Conservation (phyloP, 2,888 invertebrate genomes). For the Leucania comma region DNA sequence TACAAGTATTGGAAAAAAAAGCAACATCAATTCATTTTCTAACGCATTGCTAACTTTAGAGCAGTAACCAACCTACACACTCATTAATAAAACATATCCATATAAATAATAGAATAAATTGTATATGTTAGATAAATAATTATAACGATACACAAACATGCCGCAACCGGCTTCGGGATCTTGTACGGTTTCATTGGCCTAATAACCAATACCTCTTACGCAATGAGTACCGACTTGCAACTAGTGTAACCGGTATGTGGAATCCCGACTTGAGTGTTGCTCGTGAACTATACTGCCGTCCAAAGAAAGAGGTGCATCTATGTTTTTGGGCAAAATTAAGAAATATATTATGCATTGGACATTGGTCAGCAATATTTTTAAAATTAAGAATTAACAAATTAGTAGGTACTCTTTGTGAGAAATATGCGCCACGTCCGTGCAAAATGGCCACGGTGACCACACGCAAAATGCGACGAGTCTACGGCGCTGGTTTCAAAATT, state of each 20-base stretch:
- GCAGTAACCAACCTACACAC: conserved; percentile 10
- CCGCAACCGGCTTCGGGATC: conserved; percentile 38
- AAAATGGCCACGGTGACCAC: no score
- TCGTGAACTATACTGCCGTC: conserved; percentile 17
- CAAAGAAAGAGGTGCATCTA: background rate
- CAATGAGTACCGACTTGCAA: conserved; percentile 36
- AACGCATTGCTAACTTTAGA: background rate
- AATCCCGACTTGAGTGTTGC: conserved; percentile 22
- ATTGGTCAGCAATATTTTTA: no score
- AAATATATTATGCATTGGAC: no score
- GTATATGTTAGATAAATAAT: conserved; percentile 21
- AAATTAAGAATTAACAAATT: no score
- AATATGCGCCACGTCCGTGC: no score
- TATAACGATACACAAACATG: conserved; percentile 17
- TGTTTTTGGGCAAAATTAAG: no score
- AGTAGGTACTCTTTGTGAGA: no score
- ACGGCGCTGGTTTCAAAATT: no score
- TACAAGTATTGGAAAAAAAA: no score
- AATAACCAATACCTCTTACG: conserved; percentile 65
- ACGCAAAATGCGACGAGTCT: no score
- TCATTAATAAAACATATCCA: conserved; percentile 23
- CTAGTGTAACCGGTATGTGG: conserved; percentile 21
- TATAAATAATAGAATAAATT: conserved; percentile 25
- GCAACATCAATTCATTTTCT: no score
- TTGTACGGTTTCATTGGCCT: conserved; percentile 67